Evolutionary conservation across 2,797 vertebrate genomes (phyloP).

Genomic region (Rousettus madagascariensis): DNA sequence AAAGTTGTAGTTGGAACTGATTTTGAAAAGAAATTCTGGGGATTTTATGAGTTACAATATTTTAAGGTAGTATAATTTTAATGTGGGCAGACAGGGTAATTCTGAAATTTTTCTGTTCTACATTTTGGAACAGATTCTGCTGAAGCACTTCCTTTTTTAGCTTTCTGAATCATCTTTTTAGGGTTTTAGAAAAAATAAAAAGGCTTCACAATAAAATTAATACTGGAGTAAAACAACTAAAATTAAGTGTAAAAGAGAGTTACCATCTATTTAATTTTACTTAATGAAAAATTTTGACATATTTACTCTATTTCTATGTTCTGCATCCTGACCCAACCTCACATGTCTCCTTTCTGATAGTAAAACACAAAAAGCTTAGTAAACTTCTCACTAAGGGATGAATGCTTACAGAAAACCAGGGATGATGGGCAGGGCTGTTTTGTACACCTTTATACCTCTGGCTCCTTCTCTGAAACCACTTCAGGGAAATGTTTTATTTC

Average conservation of each 20-base stretch:
- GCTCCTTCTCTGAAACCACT: neutral
- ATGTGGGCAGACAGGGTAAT: neutral
- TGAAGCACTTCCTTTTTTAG: neutral
- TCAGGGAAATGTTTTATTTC: neutral
- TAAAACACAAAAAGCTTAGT: neutral
- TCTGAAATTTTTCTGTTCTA: neutral
- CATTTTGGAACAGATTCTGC: conserved; percentile 5
- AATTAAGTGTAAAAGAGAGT: neutral
- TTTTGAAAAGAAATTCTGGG: neutral
- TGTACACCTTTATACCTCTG: neutral
- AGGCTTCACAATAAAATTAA: neutral
- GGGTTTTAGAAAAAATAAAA: conserved; percentile 33
- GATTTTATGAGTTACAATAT: conserved; percentile 10
- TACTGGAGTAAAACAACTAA: neutral
- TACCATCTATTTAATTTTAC: neutral
- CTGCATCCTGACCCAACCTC: neutral
- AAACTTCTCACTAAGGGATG: neutral
- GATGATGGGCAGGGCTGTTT: neutral
- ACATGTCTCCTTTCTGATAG: neutral
- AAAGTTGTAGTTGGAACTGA: neutral
- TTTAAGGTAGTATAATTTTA: conserved; percentile 25
- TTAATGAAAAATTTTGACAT: neutral
- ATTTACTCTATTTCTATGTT: neutral
- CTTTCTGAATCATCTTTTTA: conserved; percentile 45
- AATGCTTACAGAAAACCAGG: rapidly evolving